Evolutionary conservation across 2,797 vertebrate species (phyloP).

Genomic region (Eidolon dupreanum): DNA sequence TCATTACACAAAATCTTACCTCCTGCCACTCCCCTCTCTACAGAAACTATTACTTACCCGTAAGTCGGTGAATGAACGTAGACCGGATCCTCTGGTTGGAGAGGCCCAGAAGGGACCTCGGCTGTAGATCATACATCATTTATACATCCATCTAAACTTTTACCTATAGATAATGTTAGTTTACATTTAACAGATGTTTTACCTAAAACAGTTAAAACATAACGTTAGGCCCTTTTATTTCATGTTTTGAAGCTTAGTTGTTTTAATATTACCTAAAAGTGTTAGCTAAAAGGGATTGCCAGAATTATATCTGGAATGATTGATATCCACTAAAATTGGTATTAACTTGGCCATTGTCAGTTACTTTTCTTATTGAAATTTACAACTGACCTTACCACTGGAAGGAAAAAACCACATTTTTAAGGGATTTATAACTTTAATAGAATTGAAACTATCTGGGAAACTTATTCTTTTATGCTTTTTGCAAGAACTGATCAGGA

Average conservation of each 20-base stretch:
- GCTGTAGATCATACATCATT: neutral
- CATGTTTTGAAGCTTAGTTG: neutral
- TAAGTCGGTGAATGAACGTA: constrained; percentile 3
- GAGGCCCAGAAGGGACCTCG: neutral
- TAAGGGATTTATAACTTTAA: neutral
- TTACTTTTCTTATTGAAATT: constrained; percentile 39
- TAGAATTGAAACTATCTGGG: neutral
- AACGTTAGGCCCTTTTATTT: neutral
- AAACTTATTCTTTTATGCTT: neutral
- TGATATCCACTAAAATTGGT: neutral
- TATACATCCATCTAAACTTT: neutral
- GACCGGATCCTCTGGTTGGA: neutral
- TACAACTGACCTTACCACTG: neutral
- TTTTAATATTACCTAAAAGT: constrained; percentile 23
- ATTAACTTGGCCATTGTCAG: neutral
- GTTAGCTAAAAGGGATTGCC: neutral
- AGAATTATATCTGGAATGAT: neutral
- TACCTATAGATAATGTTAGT: neutral
- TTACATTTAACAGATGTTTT: neutral
- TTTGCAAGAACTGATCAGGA: neutral
- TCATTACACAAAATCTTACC: neutral
- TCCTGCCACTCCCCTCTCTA: neutral
- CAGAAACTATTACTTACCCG: constrained; percentile 6
- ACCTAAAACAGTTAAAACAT: neutral
- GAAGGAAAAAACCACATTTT: neutral